Base-by-base conservation (phyloP, 2,113 vertebrate genomes). In the Campylorhamphus procurvoides region DNA sequence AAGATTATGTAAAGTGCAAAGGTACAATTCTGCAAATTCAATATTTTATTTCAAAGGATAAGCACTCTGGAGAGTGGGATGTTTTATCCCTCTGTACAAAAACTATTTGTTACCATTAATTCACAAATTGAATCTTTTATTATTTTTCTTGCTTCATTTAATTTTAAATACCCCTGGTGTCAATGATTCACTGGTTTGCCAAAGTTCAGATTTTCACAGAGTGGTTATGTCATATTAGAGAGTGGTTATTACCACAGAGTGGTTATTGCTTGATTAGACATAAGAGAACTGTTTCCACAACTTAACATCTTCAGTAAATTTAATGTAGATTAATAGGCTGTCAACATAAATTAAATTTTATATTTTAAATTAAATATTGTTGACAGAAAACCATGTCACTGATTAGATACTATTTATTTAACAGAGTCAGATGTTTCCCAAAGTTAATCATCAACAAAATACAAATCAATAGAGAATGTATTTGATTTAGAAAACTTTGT, bases 401-500 rank as follows among this genome's bases (percentile, higher is more conserved):
- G 46, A 84, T 88, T 52, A 78, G 52, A 82, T 72, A 22, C 19
- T 95, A 12, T 90, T 78, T 84, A 28, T 90, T 91, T 92, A 79
- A 67, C 67, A 52, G 66, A 77, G 74, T 71, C 40, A 52, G 62
- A 40, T 71, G n/a, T 63, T 90, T 73, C 58, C 27, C 55, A 35
- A 11, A 69, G 90, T 95, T 96, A 96, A 92, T 94, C 16, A 93
- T 87, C 86, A 91, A 77, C 66, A 93, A 64, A 77, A 95, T 40
- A 59, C 50, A 86, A 79, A 82, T 79, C 68, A 64, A 79, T 87
- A 62, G 64, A 55, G 62, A 89, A 89, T 76, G 49, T 80, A 89
- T 83, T 89, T 93, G 12, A n/a, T 92, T 50, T 89, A 86, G 73
- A 90, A 39, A 75, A 31, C 37, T 60, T n/a, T 72, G 28, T 62